These are phyloP conservation scores for Cheilosia soror DNA, from an alignment of 2,888 invertebrate genomes.

Conservation along the genomic window DNA sequence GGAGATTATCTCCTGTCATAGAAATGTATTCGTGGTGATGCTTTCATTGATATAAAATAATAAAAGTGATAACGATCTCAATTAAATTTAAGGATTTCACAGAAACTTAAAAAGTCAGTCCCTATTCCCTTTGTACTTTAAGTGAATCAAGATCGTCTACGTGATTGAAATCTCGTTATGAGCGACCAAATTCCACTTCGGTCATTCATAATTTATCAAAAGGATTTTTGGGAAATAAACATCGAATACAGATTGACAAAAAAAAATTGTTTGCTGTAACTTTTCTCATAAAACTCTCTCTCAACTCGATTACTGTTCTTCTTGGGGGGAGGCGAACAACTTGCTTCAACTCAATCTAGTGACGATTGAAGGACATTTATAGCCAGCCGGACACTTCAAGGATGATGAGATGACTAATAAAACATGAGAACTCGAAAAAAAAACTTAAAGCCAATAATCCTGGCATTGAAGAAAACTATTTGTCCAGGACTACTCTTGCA, in stretches of 20 bases:
- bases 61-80: too few relatives aligned
- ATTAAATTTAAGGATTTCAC: too few relatives aligned
- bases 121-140: too few relatives aligned
- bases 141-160: too few relatives aligned
- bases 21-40: too few relatives aligned
- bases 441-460: neutral
- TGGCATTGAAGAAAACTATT: too few relatives aligned
- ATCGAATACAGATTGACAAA: neutral
- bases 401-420: too few relatives aligned
- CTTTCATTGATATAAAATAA: too few relatives aligned
- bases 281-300: constrained; percentile 57
- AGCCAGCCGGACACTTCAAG: neutral
- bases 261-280: constrained; percentile 14
- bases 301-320: constrained; percentile 18
- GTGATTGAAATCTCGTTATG: too few relatives aligned
- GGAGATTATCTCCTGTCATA: neutral
- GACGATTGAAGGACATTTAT: constrained; percentile 2
- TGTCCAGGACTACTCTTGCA: too few relatives aligned
- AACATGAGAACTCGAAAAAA: neutral
- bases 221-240: neutral
- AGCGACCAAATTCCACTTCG: neutral
- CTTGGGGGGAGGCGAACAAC: neutral
- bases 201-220: constrained; percentile 21
- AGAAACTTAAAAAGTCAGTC: too few relatives aligned
- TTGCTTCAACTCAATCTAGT: constrained; percentile 5